Evolutionary conservation across 1,140 invertebrate species (phyloP), one percentile per base, ranked within the genome.

Genomic region (Bombus sibiricus): DNA sequence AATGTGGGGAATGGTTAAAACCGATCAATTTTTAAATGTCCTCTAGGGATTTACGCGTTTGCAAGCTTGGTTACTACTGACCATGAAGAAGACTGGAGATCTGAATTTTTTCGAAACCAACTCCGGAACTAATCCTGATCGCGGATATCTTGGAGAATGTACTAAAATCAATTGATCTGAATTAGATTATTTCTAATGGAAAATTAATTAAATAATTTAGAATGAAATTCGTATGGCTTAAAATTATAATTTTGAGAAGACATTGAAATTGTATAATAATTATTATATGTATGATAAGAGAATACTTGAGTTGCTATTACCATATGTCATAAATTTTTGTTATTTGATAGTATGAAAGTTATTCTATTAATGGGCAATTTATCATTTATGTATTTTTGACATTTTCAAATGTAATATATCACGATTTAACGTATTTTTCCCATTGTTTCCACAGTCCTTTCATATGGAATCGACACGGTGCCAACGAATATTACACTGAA

Each of bases 401-500:
- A 53, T 53, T 53, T 53, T 22, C 18, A 53, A 22, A 53, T 53
- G 47, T 22, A 53, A 53, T 22, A 53, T 53, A 53, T 22, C 47
- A 53, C 18, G 47, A 22, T 53, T 53, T 53, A 53, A 53, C 18
- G 47, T 22, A 53, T 13, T 57, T 76, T n/a, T 4, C 1, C 3
- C 12, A 10, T 47, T 28, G 3, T 28, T n/a, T 62, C 64, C 64
- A 10, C 84, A 94, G 94, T 96, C 69, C 86, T 96, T 13, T 95
- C 95, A 0, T 94, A 94, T 43, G 95, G 93, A 66, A 90, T 91
- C 74, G 93, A 94, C 5, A 76, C 82, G 2, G 37, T 86, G 34
- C n/a, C 89, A 12, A 39, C 64, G 15, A 93, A 90, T n/a, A 47
- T 90, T 1, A 47, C 86, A 9, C 69, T 93, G 25, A 95, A 95